Evolutionary conservation across 2,797 vertebrate species (phyloP).

Genomic region (Acanthornis magna): DNA sequence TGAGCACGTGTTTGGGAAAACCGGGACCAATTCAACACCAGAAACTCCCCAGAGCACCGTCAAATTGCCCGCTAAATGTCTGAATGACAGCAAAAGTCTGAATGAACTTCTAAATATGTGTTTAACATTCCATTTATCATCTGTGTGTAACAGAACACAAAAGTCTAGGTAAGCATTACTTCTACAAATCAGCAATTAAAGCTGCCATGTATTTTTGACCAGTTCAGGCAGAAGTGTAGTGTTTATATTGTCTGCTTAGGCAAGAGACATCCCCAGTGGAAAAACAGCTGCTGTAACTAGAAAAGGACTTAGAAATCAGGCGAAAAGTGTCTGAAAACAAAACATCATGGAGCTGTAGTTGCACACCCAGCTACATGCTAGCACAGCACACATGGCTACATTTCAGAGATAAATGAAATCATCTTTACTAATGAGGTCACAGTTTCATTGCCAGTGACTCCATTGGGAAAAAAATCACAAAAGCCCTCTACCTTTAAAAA

Average conservation of each 20-base stretch:
- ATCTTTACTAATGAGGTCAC: neutral
- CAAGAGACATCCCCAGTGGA: neutral
- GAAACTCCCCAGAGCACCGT: conserved; percentile 24
- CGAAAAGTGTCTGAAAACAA: neutral
- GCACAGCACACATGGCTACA: neutral
- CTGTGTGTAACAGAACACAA: neutral
- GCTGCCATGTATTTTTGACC: neutral
- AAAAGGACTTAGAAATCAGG: neutral
- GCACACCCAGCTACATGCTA: neutral
- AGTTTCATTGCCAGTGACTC: neutral
- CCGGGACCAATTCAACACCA: neutral
- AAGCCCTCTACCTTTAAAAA: neutral
- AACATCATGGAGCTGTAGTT: neutral
- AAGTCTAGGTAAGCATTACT: neutral
- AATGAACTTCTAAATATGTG: neutral
- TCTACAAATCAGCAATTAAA: neutral
- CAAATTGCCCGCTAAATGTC: neutral
- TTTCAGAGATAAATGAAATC: neutral
- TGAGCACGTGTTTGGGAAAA: neutral
- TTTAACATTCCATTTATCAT: neutral
- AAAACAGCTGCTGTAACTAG: neutral
- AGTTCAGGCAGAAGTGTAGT: neutral
- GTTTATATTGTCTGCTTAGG: neutral
- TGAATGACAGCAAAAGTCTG: conserved; percentile 21
- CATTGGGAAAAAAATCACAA: neutral